Evolutionary conservation across 2,888 invertebrate species (phyloP).

Genomic region (Gisinianus flammeolus): DNA sequence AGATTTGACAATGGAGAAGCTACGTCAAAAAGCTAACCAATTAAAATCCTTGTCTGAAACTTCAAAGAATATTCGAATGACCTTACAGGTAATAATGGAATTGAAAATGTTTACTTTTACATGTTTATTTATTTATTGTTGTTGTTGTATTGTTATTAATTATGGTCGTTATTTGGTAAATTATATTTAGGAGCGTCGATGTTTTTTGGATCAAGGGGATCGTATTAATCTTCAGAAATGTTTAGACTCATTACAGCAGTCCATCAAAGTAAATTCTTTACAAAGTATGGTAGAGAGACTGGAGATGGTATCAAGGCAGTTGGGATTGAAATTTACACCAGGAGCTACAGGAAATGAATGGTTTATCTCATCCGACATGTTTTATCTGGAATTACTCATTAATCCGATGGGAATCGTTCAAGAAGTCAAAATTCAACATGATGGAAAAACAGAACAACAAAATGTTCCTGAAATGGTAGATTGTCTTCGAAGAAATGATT

Average conservation of each 20-base stretch:
- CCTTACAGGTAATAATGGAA: slow-evolving; percentile 71
- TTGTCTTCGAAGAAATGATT: slow-evolving; percentile 83
- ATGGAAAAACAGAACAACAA: slow-evolving; percentile 74
- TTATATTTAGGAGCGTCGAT: slow-evolving; percentile 78
- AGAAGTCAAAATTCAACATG: slow-evolving; percentile 91
- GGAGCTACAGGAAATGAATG: slow-evolving; percentile 80
- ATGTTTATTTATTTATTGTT: not conserved
- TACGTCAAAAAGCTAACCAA: slow-evolving; percentile 81
- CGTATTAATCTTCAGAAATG: slow-evolving; percentile 86
- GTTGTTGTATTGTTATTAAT: slow-evolving; percentile 4
- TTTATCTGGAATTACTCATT: slow-evolving; percentile 88
- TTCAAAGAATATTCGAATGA: slow-evolving; percentile 85
- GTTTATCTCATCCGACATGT: slow-evolving; percentile 96
- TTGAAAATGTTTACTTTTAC: not conserved
- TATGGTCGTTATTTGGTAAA: not conserved
- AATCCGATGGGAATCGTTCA: slow-evolving; percentile 82
- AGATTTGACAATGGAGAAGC: slow-evolving; percentile 85
- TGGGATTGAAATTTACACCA: slow-evolving; percentile 86
- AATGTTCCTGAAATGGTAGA: slow-evolving; percentile 88
- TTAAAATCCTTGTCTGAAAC: slow-evolving; percentile 83
- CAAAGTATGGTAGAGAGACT: slow-evolving; percentile 91
- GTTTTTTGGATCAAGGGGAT: slow-evolving; percentile 83
- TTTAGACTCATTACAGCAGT: slow-evolving; percentile 88
- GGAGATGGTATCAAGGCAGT: slow-evolving; percentile 86
- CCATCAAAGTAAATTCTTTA: slow-evolving; percentile 88